Evolutionary conservation across 2,888 invertebrate species (phyloP).

Genomic region (Cancer borealis): DNA sequence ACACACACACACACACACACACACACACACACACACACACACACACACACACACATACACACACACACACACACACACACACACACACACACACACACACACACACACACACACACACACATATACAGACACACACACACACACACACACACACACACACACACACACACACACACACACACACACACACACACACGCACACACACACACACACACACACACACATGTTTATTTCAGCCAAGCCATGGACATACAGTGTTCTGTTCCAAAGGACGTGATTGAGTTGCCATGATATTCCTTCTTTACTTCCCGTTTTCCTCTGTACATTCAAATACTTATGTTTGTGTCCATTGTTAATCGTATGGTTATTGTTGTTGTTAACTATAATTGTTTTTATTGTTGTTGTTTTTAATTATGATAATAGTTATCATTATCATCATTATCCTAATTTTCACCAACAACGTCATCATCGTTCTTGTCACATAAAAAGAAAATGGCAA

Average conservation of each 20-base stretch:
- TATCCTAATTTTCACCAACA: neutral
- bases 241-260: neutral
- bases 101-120: slow-evolving; percentile 40
- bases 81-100: neutral
- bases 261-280: neutral
- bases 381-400: neutral
- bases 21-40: slow-evolving; percentile 40
- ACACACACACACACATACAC: slow-evolving; percentile 9
- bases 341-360: neutral
- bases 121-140: too few species aligned
- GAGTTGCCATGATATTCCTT: neutral
- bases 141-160: neutral
- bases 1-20: slow-evolving; percentile 6
- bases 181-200: slow-evolving; percentile 11
- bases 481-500: neutral
- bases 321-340: neutral
- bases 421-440: neutral
- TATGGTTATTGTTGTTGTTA: too few species aligned
- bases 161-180: slow-evolving; percentile 10
- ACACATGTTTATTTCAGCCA: neutral
- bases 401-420: neutral
- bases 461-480: neutral
- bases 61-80: slow-evolving; percentile 25
- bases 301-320: neutral
- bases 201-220: slow-evolving; percentile 21